These are phyloP conservation scores for Ceratina japonica DNA, from an alignment of 1,140 invertebrate genomes.

Conservation along the genomic window DNA sequence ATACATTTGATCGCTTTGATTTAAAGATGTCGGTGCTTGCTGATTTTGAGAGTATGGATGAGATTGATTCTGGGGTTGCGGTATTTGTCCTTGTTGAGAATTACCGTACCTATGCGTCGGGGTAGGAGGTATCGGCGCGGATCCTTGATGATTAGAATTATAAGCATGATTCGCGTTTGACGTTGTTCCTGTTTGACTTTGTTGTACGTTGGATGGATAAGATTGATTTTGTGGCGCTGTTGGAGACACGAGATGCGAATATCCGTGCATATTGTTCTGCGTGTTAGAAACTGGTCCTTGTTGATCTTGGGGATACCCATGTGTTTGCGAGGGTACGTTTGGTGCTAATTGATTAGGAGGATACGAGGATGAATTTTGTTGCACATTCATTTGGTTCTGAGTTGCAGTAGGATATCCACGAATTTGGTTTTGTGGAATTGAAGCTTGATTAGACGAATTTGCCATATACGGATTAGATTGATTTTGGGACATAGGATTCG, in stretches of 20 bases:
- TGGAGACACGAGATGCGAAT: constrained; percentile 58
- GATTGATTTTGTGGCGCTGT: constrained; percentile 57
- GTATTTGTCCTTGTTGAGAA: constrained; percentile 59
- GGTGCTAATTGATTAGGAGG: constrained; percentile 48
- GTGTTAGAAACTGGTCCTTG: constrained; percentile 44
- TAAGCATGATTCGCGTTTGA: constrained; percentile 53
- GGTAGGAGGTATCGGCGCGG: constrained; percentile 49
- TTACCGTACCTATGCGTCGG: constrained; percentile 59
- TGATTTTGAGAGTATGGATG: constrained; percentile 61
- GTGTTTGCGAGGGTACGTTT: constrained; percentile 53
- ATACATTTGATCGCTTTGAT: constrained; percentile 68
- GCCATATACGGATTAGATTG: constrained; percentile 56
- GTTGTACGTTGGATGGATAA: constrained; percentile 57
- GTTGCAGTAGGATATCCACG: constrained; percentile 58
- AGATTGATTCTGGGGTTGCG: constrained; percentile 58
- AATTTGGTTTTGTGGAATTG: constrained; percentile 57
- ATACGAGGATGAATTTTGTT: constrained; percentile 46
- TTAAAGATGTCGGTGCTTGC: constrained; percentile 53
- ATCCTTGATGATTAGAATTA: constrained; percentile 50
- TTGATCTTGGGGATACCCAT: constrained; percentile 65
- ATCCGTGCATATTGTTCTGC: constrained; percentile 64
- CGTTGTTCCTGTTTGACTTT: constrained; percentile 38
- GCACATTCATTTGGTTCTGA: constrained; percentile 53
- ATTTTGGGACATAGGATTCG: constrained; percentile 50
- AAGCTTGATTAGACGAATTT: constrained; percentile 53